These are phyloP conservation scores for Notocelia uddmanniana DNA, from an alignment of 2,888 invertebrate species.

Conservation along the genomic window DNA sequence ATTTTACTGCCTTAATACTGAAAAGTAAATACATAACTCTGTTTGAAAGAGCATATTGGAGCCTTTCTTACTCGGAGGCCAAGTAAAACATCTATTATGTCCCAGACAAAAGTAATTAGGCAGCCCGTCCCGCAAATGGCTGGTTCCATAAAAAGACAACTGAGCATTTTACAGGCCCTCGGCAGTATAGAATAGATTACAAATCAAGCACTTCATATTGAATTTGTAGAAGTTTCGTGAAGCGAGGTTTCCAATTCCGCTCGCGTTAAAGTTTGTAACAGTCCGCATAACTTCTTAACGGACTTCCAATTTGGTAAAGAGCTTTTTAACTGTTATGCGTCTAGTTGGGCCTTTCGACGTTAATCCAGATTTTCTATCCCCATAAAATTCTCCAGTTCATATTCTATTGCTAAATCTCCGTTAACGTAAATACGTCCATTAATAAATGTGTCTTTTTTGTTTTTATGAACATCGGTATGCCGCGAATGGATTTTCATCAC, in stretches of 20 bases:
- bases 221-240: conserved; percentile 10
- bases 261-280: conserved; percentile 32
- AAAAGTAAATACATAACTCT: conserved; percentile 37
- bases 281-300: conserved; percentile 33
- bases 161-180: conserved; percentile 12
- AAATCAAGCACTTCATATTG: conserved; percentile 19
- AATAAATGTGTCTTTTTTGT: background rate
- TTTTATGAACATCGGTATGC: background rate
- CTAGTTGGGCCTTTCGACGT: conserved; percentile 10
- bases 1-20: conserved; percentile 21
- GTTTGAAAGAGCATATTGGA: conserved; percentile 37
- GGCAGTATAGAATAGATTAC: background rate
- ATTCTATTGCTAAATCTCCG: conserved; percentile 5
- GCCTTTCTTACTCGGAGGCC: conserved; percentile 31
- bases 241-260: conserved; percentile 25
- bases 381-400: conserved; percentile 7
- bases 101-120: conserved; percentile 42
- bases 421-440: background rate
- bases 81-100: conserved; percentile 44
- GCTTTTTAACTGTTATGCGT: conserved; percentile 33
- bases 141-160: conserved; percentile 32
- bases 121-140: conserved; percentile 33
- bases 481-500: conserved; percentile 8
- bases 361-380: conserved; percentile 12
- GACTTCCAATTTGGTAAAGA: conserved; percentile 39